These are phyloP conservation scores for Sebastes taczanowskii DNA, from an alignment of 2,797 vertebrate species.

Conservation along the genomic window DNA sequence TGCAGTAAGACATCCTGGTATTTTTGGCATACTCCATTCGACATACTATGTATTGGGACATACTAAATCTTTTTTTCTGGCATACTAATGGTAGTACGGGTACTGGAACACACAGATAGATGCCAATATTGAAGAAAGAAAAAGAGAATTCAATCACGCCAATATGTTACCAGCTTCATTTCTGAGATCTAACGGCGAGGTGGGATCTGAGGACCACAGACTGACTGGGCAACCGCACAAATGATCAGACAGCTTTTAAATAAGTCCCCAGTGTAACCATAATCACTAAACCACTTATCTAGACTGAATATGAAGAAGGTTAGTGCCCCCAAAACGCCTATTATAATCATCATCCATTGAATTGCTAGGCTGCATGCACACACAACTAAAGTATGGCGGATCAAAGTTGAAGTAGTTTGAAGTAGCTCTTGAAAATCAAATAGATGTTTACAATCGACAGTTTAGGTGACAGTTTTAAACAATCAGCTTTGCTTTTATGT, in stretches of 20 bases:
- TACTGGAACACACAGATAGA: neutral
- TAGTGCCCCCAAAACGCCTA: neutral
- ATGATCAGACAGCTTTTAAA: neutral
- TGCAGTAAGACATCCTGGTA: no score
- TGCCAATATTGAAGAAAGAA: neutral
- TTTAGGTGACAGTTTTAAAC: neutral
- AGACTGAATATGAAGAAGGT: neutral
- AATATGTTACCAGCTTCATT: neutral
- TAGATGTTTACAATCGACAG: neutral
- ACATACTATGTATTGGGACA: no score
- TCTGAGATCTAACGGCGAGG: neutral
- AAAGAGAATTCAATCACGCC: neutral
- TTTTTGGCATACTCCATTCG: no score
- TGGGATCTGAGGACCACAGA: neutral
- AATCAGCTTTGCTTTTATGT: neutral
- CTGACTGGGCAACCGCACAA: neutral
- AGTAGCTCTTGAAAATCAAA: constrained; percentile 9
- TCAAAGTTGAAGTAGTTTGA: neutral
- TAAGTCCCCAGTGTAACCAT: neutral
- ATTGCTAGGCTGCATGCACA: neutral
- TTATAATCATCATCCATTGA: neutral
- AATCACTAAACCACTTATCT: constrained; percentile 9
- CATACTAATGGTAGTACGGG: no score
- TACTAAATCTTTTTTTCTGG: no score
- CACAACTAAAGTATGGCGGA: neutral